Percentiles rank a stretch among this genome's conserved stretches.
phyloP scores from a whole-genome alignment of 2,113 vertebrate species.

The Trinectes maculatus region DNA sequence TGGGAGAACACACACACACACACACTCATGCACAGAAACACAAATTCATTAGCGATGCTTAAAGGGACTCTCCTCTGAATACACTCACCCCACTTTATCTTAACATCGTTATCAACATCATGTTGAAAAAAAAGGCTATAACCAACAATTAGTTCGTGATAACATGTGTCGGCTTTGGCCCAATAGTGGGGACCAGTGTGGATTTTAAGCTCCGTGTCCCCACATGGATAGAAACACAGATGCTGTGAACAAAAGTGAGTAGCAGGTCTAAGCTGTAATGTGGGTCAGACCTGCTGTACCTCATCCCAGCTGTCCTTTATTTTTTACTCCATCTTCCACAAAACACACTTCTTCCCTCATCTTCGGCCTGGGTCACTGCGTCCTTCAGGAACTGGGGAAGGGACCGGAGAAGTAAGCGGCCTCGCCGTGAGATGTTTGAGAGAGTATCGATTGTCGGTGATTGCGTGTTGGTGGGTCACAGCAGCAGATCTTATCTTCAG shows the following conservation, averaged over 20 bases:
- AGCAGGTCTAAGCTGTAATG: neutral
- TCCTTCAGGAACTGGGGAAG: conserved; percentile 14
- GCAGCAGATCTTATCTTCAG: neutral
- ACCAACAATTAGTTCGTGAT: no score
- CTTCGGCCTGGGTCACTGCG: conserved; percentile 16
- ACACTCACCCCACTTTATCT: neutral
- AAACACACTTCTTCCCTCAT: neutral
- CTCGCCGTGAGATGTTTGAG: no score
- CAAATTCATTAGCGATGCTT: neutral
- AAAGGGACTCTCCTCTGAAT: neutral
- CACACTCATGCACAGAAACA: neutral
- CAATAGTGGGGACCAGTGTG: neutral
- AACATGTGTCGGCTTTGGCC: no score
- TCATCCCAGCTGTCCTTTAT: conserved; percentile 16
- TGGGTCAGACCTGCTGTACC: conserved; percentile 19
- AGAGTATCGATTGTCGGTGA: no score
- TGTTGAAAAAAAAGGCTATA: neutral
- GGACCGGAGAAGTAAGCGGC: neutral
- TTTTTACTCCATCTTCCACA: neutral
- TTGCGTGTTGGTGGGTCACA: neutral
- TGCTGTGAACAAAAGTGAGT: neutral
- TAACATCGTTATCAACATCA: neutral
- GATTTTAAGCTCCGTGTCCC: neutral
- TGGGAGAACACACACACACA: neutral
- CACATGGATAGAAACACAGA: no score